Base-by-base conservation (phyloP, 2,888 invertebrate species). In the Melanostoma scalare region DNA sequence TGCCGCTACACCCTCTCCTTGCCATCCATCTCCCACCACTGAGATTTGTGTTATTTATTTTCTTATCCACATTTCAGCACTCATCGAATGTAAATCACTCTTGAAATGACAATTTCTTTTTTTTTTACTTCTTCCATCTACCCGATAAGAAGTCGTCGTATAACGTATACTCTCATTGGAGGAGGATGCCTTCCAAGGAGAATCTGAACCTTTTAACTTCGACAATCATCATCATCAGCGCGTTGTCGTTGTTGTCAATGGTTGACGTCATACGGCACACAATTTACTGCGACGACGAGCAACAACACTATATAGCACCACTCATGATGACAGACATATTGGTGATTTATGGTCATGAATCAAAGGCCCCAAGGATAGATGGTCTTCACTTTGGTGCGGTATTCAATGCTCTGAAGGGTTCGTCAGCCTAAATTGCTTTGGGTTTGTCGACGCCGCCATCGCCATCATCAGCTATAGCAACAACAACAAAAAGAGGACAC, bases 41-140 rank as follows among this genome's bases (percentile, higher is more conserved):
- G 67, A 67, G 40, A 68, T 61, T 72, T 76, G 30, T 44, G 73
- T 82, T 82, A 78, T 82, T 84, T 71, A 79, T 74, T 71, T 84
- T 71, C 84, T 84, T 79, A 84, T 84, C 84, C 84, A 67, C 84
- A 84, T 79, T 79, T 79, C 84, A 71, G 79, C 84, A 79, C 84
- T 84, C 84, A 71, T 84, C 84, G 84, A 79, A 79, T 84, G 84
- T 84, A 84, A 84, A 84, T 84, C 84, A 84, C 84, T 79, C 79
- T 58, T 35, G 50, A 67, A 77, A 77, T 73, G 82, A 73, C 73
- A 82, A 52, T 74, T 78, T 74, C n/a, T 67, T 71, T 80, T 33
- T 30, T 44, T 50, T 68, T 68, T 20, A 20, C 20, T 20, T 48
- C 10, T 60, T 58, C 40, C 71, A 56, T 9, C 38, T 50, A 30